Evolutionary conservation across 2,888 invertebrate species (phyloP), one percentile per base, ranked within the genome.

Genomic region (Parasteatoda lunata): DNA sequence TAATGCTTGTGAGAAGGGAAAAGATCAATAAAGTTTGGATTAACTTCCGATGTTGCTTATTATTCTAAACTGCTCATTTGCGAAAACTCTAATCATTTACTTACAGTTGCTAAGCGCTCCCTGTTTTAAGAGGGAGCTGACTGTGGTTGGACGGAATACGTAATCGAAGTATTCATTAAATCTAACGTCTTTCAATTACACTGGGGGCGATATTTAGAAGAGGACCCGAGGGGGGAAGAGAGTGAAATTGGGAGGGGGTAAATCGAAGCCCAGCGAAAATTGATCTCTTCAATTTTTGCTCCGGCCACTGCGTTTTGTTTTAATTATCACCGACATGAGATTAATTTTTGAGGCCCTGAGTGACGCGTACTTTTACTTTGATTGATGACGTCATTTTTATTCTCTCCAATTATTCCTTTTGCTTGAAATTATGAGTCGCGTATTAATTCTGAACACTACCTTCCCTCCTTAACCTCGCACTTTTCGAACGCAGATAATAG

Each of bases 161-260:
- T 86, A 86, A 86, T 86, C 85, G 85, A 86, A 86, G 85, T 86
- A 86, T 86, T 86, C 85, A 86, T 86, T 86, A 86, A 86, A 80
- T 72, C 85, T 86, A 86, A 86, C 85, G 85, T 80, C 85, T 86
- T 86, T 86, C 85, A 86, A 86, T 86, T 86, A 86, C 85, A 86
- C 75, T 76, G 79, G 79, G 77, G 72, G 85, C 85, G 80, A 86
- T 86, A 86, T 86, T 86, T 80, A 86, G 85, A 77, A 76, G 64
- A 30, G 30, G 30, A 30, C 30, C 30, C 30, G 64, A 66, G 45
- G 76, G 64, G 72, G 54, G 73, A 3, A 30, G 68, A 47, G 30
- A 49, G 45, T 9, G 71, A 11, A 13, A n/a, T n/a, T 30, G 45
- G 52, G 54, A 47, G 64, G 64, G 54, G 79, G 65, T 84, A 75